Evolutionary conservation across 2,888 invertebrate species (phyloP).

Genomic region (Escarpia spicata): DNA sequence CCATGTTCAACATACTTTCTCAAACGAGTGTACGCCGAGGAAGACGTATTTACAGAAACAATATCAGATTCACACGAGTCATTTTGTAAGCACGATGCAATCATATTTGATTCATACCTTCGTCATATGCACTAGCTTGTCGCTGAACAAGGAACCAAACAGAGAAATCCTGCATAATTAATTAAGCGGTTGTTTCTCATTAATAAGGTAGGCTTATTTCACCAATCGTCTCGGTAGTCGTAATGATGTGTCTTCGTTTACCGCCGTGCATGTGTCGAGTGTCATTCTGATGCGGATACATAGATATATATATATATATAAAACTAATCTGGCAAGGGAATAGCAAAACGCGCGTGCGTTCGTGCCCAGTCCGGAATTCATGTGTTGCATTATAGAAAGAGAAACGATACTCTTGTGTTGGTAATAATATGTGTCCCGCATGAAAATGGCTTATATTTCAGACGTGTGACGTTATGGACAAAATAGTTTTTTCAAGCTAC

Average conservation of each 20-base stretch:
- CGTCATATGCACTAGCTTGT: not conserved
- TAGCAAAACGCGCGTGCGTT: no score
- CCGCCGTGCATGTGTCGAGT: not conserved
- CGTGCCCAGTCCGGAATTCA: no score
- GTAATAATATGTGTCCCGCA: no score
- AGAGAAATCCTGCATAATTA: not conserved
- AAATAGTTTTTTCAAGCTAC: no score
- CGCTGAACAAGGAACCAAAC: not conserved
- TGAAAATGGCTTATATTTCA: no score
- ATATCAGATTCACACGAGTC: not conserved
- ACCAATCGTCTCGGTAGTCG: not conserved
- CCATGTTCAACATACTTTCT: not conserved
- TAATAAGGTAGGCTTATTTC: not conserved
- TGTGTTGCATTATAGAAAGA: no score
- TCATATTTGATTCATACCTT: no score
- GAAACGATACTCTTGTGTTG: no score
- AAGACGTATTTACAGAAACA: not conserved
- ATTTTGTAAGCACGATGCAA: not conserved
- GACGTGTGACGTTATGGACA: no score
- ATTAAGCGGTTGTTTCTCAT: not conserved
- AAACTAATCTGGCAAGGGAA: no score
- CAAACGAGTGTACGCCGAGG: not conserved
- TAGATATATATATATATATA: no score
- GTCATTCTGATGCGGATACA: not conserved
- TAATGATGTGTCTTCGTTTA: not conserved